Evolutionary conservation across 2,888 invertebrate species (phyloP), one percentile per base, ranked within the genome.

Genomic region (Phyllotreta striolata): DNA sequence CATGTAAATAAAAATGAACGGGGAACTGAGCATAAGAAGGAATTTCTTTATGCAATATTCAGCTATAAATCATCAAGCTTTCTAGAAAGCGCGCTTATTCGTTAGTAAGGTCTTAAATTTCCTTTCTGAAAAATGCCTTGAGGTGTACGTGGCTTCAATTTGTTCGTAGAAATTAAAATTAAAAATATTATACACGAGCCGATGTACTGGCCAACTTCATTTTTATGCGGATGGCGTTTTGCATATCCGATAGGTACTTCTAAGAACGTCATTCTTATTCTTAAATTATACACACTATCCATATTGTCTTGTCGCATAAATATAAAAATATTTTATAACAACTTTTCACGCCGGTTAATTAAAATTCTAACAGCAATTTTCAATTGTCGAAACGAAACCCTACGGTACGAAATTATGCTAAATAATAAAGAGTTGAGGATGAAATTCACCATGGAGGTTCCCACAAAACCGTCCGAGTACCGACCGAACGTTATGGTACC

Each of bases 201-300:
- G 71, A 71, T 70, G 70, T 73, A 71, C 71, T 68, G 60, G 65
- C 70, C 66, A 61, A 62, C 70, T 75, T 71, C 73, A 75, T 76
- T 76, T 76, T 74, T 74, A 76, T 76, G 72, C 76, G 72, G 71
- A 64, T 67, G 67, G 72, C 75, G 76, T 76, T 76, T 76, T 75
- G 74, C 76, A 76, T 76, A 76, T 76, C 76, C 76, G 74, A 76
- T 76, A 74, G 71, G 70, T 70, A 60, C 70, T 76, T 76, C 76
- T 73, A 68, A 73, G 75, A 76, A 76, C 71, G 73, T 72, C 71
- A 66, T 64, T 66, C 66, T 62, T 57, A 66, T 69, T 62, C 62
- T 66, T 65, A 69, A 59, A 66, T 63, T 65, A 66, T 60, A 67
- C 56, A 52, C 38, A 55, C 66, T 63, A 66, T 61, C 57, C 62